phyloP scores from a whole-genome alignment of 1,140 invertebrate genomes.

The Anoplophora glabripennis region DNA sequence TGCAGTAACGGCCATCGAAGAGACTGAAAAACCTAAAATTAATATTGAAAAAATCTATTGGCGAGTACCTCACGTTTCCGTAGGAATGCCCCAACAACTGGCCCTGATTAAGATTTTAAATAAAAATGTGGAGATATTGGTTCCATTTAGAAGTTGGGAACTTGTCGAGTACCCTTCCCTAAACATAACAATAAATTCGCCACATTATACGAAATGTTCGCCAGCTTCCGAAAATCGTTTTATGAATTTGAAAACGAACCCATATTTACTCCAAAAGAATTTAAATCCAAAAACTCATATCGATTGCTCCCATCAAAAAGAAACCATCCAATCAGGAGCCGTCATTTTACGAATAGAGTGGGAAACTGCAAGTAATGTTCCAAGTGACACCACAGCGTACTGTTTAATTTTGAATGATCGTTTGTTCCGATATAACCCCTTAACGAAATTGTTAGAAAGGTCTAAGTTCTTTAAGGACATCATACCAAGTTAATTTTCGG shows the following conservation, averaged over 20 bases:
- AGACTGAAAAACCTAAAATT: constrained; percentile 12
- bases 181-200: constrained; percentile 28
- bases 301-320: too few relatives aligned
- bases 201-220: constrained; percentile 38
- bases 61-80: constrained; percentile 24
- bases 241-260: constrained; percentile 22
- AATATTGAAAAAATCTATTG: constrained; percentile 23
- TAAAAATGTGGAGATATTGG: constrained; percentile 18
- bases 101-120: constrained; percentile 22
- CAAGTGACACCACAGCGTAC: neutral
- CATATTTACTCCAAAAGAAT: neutral
- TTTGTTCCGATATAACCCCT: neutral
- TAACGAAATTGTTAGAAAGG: neutral
- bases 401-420: neutral
- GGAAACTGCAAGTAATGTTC: too few relatives aligned
- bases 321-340: too few relatives aligned
- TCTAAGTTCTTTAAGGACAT: neutral
- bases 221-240: constrained; percentile 26
- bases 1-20: constrained; percentile 9
- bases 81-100: constrained; percentile 10
- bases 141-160: constrained; percentile 26
- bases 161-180: constrained; percentile 10
- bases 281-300: too few relatives aligned
- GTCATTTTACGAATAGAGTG: too few relatives aligned
- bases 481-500: neutral